phyloP scores from a whole-genome alignment of 1,140 invertebrate genomes.

The Meloidogyne chitwoodi region DNA sequence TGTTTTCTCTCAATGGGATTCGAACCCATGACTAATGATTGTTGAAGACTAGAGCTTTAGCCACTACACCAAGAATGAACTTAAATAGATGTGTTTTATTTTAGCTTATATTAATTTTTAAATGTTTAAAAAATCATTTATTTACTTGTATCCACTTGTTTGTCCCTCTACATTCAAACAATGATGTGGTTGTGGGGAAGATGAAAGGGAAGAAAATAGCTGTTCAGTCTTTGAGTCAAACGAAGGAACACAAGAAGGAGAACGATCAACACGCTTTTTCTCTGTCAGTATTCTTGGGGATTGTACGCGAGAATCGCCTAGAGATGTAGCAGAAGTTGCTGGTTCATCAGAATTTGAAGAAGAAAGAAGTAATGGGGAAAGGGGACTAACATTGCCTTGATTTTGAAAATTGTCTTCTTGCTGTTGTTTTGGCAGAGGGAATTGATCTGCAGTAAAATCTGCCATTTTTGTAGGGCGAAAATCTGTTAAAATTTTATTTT shows the following conservation, averaged over 20 bases:
- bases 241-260: background rate
- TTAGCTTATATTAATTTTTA: no score
- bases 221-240: background rate
- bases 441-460: constrained; percentile 12
- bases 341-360: constrained; percentile 5
- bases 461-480: constrained; percentile 18
- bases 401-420: background rate
- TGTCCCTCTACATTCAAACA: constrained; percentile 11
- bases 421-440: background rate
- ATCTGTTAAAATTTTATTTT: constrained; percentile 4
- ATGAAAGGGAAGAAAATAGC: background rate
- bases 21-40: no score
- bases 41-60: no score
- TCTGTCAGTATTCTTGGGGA: background rate
- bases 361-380: background rate
- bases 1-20: no score
- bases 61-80: background rate
- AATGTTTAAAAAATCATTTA: background rate
- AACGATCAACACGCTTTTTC: constrained; percentile 6
- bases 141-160: background rate
- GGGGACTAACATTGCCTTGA: background rate
- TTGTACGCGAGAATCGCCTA: constrained; percentile 2
- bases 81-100: no score
- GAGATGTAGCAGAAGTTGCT: background rate
- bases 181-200: background rate